phyloP scores from a whole-genome alignment of 2,113 vertebrate genomes.

The Lycaon pictus region DNA sequence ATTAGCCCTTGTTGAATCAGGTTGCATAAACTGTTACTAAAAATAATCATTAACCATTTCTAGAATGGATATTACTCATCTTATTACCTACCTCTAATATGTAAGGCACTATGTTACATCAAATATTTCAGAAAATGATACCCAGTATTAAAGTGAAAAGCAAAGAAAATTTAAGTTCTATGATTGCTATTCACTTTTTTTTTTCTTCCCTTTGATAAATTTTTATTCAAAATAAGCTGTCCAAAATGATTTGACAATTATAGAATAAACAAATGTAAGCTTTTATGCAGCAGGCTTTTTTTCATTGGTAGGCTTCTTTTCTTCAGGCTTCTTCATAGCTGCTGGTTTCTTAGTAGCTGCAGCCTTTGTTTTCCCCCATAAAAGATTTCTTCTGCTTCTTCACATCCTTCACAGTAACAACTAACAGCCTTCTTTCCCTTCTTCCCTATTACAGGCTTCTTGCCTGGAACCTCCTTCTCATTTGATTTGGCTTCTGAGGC shows the following conservation, averaged over 20 bases:
- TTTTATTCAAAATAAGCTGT: not conserved
- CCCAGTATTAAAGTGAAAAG: not conserved
- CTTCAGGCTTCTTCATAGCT: not conserved
- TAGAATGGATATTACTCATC: not conserved
- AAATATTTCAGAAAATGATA: not conserved
- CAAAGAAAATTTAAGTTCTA: not conserved
- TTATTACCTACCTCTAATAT: not conserved
- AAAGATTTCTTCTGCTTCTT: not conserved
- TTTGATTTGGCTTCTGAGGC: not conserved
- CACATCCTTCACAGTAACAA: not conserved
- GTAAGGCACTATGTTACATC: not conserved
- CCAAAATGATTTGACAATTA: not conserved
- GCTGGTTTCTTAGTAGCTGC: not conserved
- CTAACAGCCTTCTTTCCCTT: not conserved
- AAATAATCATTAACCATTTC: conserved; percentile 29
- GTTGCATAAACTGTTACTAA: not conserved
- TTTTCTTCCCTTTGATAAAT: not conserved
- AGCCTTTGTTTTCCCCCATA: not conserved
- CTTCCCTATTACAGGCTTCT: not conserved
- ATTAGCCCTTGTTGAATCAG: not conserved
- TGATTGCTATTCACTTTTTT: not conserved
- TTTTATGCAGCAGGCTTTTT: not conserved
- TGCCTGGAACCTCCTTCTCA: not conserved
- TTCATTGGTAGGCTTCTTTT: not conserved
- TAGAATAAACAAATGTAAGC: not conserved